phyloP scores from a whole-genome alignment of 1,140 invertebrate species.

The Saccostrea cuccullata region DNA sequence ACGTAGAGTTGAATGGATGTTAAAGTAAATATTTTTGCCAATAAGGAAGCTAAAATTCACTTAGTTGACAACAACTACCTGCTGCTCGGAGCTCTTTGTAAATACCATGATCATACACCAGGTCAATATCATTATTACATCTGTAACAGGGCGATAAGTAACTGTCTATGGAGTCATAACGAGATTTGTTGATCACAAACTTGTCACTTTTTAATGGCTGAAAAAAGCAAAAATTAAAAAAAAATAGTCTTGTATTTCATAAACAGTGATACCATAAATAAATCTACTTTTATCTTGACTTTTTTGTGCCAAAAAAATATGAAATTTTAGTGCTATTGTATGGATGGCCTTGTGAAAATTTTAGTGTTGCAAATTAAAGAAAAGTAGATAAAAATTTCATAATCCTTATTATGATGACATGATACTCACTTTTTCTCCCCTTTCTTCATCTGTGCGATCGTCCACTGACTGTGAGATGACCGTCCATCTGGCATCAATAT shows the following conservation, averaged over 20 bases:
- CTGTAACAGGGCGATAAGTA: slow-evolving; percentile 94
- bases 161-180: slow-evolving; percentile 98
- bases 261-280: no score
- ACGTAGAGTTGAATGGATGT: no score
- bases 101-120: slow-evolving; percentile 91
- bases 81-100: slow-evolving; percentile 90
- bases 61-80: slow-evolving; percentile 76
- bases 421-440: slow-evolving; percentile 81
- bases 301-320: no score
- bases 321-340: no score
- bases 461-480: slow-evolving; percentile 97
- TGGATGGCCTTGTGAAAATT: no score
- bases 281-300: no score
- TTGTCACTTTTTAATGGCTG: slow-evolving; percentile 83
- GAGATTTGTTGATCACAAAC: slow-evolving; percentile 95
- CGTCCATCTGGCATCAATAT: slow-evolving; percentile 98
- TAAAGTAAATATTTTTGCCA: no score
- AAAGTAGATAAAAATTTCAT: no score
- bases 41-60: no score
- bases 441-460: slow-evolving; percentile 95
- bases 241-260: no score
- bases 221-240: slow-evolving; percentile 3
- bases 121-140: slow-evolving; percentile 93
- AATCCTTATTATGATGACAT: not conserved
- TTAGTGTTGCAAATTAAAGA: no score